Evolutionary conservation across 2,113 vertebrate genomes (phyloP), one percentile per base, ranked within the genome.

Genomic region (Epinephelus lanceolatus): DNA sequence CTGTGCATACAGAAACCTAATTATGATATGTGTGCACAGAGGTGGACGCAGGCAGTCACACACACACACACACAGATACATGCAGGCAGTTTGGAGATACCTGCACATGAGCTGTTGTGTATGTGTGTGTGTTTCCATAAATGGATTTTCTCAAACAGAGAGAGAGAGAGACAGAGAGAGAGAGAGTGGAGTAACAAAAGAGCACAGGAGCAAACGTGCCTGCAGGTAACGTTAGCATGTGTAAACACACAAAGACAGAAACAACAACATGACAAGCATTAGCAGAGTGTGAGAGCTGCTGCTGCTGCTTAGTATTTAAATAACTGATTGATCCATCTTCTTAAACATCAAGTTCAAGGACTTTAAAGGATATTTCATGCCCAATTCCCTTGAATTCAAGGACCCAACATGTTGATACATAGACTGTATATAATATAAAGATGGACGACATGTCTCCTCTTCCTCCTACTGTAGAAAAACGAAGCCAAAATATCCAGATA

Each of bases 1-100:
- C 69, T 63, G 47, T 87, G 79, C 72, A 89, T 76, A 78, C 19
- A 74, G 70, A 85, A 79, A 83, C 33, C 81, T 85, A 79, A 76
- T 88, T 75, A 78, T 56, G 68, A 59, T 25, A 82, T 3, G 61
- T 42, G 65, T 59, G 76, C 67, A 73, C 0, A 27, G 40, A 30
- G 9, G 57, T 52, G 61, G n/a, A 66, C 51, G 21, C 55, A 40
- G 2, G 42, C 42, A 45, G 8, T 12, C 23, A 37, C 33, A 37
- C 33, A 37, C 33, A 37, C 33, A 37, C 33, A 37, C 33, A 37
- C 33, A 37, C 33, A 37, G 33, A 30, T 10, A 6, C 30, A 12
- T 5, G 62, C 33, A 45, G 53, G 69, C 12, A 30, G 55, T 55
- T 61, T 53, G 59, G 47, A 84, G 67, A 76, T 71, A 81, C 56